A percentile compares a stretch with the other conserved stretches of the same genome.
These are phyloP conservation scores for Parelbella ahira DNA, from an alignment of 2,888 invertebrate species.

Conservation along the genomic window DNA sequence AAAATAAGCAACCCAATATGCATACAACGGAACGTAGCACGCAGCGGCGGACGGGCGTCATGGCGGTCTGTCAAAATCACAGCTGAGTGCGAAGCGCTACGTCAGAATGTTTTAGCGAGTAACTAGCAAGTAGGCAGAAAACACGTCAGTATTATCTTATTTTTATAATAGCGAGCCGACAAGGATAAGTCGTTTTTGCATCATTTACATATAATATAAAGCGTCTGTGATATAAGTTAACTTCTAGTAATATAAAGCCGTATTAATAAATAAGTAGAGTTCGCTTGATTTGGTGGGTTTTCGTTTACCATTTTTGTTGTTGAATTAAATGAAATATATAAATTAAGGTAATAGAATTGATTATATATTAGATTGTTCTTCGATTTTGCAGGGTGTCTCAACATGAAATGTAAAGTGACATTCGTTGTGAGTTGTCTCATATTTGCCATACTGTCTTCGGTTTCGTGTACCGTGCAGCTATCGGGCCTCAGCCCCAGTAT, in stretches of 20 bases:
- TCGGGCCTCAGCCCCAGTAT: conserved; percentile 49
- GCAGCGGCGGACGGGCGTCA: conserved; percentile 12
- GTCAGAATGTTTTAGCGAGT: conserved; percentile 43
- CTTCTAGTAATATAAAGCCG: conserved; percentile 5
- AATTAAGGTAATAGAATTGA: conserved; percentile 12
- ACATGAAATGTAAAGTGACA: conserved; percentile 39
- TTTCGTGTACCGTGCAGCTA: conserved; percentile 43
- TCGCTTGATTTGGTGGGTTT: background rate
- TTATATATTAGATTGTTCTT: conserved; percentile 26
- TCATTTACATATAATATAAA: conserved; percentile 9
- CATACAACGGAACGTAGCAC: conserved; percentile 49
- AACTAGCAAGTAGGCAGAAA: conserved; percentile 48
- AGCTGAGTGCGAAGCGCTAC: conserved; percentile 36
- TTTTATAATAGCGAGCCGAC: conserved; percentile 15
- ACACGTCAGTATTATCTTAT: conserved; percentile 61
- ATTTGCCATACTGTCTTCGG: conserved; percentile 37
- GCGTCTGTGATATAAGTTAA: conserved; percentile 36
- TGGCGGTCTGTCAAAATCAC: conserved; percentile 32
- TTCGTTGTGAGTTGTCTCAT: conserved; percentile 29
- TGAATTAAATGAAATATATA: conserved; percentile 2
- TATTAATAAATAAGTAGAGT: background rate
- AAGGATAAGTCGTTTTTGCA: conserved; percentile 9
- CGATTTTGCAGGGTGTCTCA: conserved; percentile 41
- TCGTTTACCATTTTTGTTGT: background rate
- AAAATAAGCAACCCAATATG: too few relatives aligned